Percentiles rank a stretch among this genome's conserved stretches.
Conservation (phyloP, 2,113 vertebrate species). For the Actenoides hombroni region DNA sequence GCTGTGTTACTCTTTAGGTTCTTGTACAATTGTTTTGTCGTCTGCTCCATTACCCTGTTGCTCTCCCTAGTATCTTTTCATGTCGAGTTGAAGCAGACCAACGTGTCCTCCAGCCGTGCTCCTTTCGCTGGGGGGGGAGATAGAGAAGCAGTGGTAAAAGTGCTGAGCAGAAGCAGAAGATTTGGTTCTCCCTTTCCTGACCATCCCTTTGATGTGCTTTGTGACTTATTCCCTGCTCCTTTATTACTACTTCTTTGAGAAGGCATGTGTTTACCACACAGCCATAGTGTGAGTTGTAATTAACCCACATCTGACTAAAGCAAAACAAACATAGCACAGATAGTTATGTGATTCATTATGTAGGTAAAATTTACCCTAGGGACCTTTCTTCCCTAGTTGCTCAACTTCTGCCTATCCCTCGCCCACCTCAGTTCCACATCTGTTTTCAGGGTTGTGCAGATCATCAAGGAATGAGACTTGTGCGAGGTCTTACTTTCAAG, state of each 20-base stretch:
- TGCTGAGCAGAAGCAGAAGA: not conserved
- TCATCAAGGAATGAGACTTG: not conserved
- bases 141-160: not conserved
- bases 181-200: not conserved
- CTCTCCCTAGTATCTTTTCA: not conserved
- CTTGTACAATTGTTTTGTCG: not conserved
- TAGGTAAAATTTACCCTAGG: not conserved
- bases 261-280: not conserved
- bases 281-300: not conserved
- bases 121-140: fast-evolving
- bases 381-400: not conserved
- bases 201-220: not conserved
- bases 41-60: fast-evolving
- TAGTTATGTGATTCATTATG: not conserved
- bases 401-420: not conserved
- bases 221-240: not conserved
- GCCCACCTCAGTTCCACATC: not conserved
- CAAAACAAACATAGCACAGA: not conserved
- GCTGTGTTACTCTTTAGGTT: not conserved
- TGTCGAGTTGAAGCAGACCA: not conserved
- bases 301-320: not conserved
- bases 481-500: not conserved
- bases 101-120: fast-evolving
- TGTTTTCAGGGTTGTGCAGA: not conserved
- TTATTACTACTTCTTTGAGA: not conserved